phyloP scores from a whole-genome alignment of 2,113 vertebrate genomes.

The Gobiocypris rarus region DNA sequence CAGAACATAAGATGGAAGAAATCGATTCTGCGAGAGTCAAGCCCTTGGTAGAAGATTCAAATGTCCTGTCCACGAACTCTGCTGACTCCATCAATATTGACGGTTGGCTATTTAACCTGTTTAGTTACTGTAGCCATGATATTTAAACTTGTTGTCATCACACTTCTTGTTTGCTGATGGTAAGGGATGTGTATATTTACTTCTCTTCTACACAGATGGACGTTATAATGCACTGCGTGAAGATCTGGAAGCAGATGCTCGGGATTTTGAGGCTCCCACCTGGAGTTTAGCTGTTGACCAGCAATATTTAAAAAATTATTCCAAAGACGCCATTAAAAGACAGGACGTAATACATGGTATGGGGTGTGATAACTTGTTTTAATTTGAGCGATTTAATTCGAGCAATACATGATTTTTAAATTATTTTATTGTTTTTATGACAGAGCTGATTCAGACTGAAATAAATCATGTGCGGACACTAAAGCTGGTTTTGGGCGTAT shows the following conservation, averaged over 20 bases:
- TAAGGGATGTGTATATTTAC: constrained; percentile 8
- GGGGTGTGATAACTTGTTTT: neutral
- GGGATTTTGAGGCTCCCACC: constrained; percentile 87
- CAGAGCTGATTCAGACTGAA: constrained; percentile 95
- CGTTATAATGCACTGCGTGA: constrained; percentile 75
- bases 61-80: constrained; percentile 68
- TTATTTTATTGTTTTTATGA: neutral
- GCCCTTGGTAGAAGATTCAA: constrained; percentile 78
- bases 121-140: neutral
- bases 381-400: no score
- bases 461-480: constrained; percentile 91
- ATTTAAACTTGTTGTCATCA: constrained; percentile 3
- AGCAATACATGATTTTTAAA: neutral
- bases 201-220: constrained; percentile 73
- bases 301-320: constrained; percentile 78
- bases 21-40: constrained; percentile 75
- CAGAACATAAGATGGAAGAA: constrained; percentile 87
- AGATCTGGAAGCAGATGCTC: constrained; percentile 83
- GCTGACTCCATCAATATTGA: constrained; percentile 84
- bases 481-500: constrained; percentile 88
- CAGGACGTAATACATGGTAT: constrained; percentile 95
- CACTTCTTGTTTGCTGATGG: neutral
- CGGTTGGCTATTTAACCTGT: constrained; percentile 74
- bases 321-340: constrained; percentile 81
- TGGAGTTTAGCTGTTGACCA: constrained; percentile 89